Conservation (phyloP, 92 coral and sea anemone species). For the Montipora capitata region DNA sequence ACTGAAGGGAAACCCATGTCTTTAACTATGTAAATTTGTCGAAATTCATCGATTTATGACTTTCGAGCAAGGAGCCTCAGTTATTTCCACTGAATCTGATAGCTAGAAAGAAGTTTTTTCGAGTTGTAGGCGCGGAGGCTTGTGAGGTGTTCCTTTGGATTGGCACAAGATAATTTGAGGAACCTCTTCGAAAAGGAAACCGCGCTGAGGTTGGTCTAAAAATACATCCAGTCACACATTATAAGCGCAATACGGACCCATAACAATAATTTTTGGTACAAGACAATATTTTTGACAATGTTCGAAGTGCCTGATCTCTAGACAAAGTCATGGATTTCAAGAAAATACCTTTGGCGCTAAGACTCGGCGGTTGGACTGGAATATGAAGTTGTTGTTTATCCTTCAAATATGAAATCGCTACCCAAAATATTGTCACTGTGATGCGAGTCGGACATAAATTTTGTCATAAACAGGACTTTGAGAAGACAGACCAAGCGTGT, state of each 20-base stretch:
- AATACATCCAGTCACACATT: constrained; percentile 53
- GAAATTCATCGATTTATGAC: constrained; percentile 27
- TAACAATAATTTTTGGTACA: constrained; percentile 31
- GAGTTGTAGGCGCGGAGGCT: constrained; percentile 10
- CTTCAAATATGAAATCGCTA: constrained; percentile 43
- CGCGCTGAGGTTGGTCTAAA: constrained; percentile 33
- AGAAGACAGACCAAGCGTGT: constrained; percentile 36
- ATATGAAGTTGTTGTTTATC: constrained; percentile 13
- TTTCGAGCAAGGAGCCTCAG: not conserved
- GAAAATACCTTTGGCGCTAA: constrained; percentile 46
- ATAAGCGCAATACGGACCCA: not conserved
- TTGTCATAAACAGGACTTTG: not conserved
- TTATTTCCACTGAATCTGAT: not conserved
- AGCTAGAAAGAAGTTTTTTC: constrained; percentile 47
- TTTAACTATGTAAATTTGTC: constrained; percentile 77
- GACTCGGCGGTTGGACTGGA: constrained; percentile 13
- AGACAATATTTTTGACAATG: constrained; percentile 16
- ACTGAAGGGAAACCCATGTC: constrained; percentile 92
- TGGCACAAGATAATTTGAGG: constrained; percentile 19
- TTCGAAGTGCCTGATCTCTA: not conserved
- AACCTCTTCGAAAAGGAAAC: not conserved
- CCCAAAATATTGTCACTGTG: constrained; percentile 21
- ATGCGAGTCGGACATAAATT: not conserved
- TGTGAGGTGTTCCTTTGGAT: constrained; percentile 29
- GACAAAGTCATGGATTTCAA: constrained; percentile 1